phyloP scores from a whole-genome alignment of 2,113 vertebrate species.

The Psophia crepitans region DNA sequence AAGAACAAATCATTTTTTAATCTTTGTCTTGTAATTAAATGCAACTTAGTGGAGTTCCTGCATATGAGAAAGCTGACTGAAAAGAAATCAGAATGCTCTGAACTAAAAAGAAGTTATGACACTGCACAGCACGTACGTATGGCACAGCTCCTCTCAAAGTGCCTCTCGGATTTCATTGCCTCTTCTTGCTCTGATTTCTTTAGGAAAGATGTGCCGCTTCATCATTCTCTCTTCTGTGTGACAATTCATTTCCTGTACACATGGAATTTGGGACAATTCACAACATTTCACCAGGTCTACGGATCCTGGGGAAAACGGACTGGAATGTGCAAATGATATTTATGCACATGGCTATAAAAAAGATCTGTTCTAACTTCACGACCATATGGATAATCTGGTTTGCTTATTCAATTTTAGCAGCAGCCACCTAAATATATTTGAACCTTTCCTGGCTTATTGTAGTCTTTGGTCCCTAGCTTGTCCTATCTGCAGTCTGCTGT shows the following conservation, averaged over 20 bases:
- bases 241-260: not conserved
- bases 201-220: not conserved
- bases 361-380: not conserved
- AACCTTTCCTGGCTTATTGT: not conserved
- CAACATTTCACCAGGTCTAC: not conserved
- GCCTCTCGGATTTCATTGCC: not conserved
- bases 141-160: not conserved
- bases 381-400: not conserved
- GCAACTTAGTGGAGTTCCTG: not conserved
- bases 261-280: not conserved
- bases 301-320: not conserved
- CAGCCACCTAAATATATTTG: not conserved
- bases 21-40: constrained; percentile 22
- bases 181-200: not conserved
- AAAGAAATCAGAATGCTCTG: not conserved
- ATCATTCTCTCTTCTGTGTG: not conserved
- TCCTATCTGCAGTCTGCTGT: not conserved
- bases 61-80: not conserved
- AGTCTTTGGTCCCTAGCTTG: not conserved
- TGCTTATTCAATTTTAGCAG: not conserved
- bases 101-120: not conserved
- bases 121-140: not conserved
- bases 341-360: not conserved
- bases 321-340: not conserved
- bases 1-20: constrained; percentile 42